Evolutionary conservation across 2,888 invertebrate species (phyloP), one percentile per base, ranked within the genome.

Genomic region (Merodon equestris): DNA sequence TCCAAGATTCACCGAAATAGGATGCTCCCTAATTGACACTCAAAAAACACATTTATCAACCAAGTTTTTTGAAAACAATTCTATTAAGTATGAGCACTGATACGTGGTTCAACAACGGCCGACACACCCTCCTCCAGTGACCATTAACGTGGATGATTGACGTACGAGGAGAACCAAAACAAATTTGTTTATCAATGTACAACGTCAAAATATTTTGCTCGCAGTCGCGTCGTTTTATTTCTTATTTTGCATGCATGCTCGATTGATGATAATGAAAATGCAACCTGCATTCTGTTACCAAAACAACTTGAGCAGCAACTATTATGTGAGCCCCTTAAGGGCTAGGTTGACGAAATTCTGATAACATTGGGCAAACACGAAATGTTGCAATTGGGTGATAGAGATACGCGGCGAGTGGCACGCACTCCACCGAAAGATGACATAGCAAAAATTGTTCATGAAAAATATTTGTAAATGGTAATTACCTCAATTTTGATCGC

Each of bases 401-500:
- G 44, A 10, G 10, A 27, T 17, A 75, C 58, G 64, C 36, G 47
- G 4, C 19, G 53, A 27, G 7, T 36, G 7, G 61, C 70, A 75
- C 75, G 75, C 57, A 70, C 53, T 64, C 50, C 13, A 18, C 7
- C 47, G n/a, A 44, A 14, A 17, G 38, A 64, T 71, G 76, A 72
- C 67, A 50, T 57, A 13, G 72, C 70, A 64, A 19, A 48, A 71
- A 63, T 1, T 18, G 17, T n/a, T n/a, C n/a, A 14, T 4, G 4
- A 18, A 47, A 38, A n/a, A 38, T 40, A 9, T 40, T 10, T 1
- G 18, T 27, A 36, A 10, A 15, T 9, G 10, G 14, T 77, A 77
- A 72, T 77, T 44, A 77, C 77, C 44, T 13, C 2, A 61, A 34
- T 58, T 77, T 77, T 3, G 77, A 63, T 17, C 85, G 84, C 7